A percentile compares a stretch with the other conserved stretches of the same genome.
phyloP scores from a whole-genome alignment of 2,888 invertebrate species.

The Chloroclystis v-ata region DNA sequence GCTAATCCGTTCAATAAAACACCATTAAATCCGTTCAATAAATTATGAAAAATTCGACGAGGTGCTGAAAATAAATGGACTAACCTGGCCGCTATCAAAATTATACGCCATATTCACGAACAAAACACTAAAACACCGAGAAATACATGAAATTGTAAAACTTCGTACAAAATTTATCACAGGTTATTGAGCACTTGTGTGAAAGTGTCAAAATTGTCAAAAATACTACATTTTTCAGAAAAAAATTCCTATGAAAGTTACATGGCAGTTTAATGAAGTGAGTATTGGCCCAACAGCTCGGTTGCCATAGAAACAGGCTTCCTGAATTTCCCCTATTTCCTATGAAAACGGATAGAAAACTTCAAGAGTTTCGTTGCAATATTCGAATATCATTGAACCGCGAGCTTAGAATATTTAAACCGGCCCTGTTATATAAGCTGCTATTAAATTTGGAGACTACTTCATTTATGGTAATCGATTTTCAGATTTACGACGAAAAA shows the following conservation, averaged over 20 bases:
- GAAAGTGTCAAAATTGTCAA: slow-evolving; percentile 32
- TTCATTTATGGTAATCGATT: too few relatives aligned
- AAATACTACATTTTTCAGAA: slow-evolving; percentile 29
- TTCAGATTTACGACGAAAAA: too few relatives aligned
- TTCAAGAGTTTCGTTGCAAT: neutral
- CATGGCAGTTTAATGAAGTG: slow-evolving; percentile 44
- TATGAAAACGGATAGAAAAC: slow-evolving; percentile 14
- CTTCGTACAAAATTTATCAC: slow-evolving; percentile 44
- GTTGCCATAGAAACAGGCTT: slow-evolving; percentile 48
- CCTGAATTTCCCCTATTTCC: slow-evolving; percentile 31
- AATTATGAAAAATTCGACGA: too few relatives aligned
- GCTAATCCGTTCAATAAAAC: too few relatives aligned
- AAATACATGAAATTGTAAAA: slow-evolving; percentile 30
- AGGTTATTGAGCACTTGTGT: slow-evolving; percentile 31
- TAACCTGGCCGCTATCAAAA: slow-evolving; percentile 70
- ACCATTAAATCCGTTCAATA: too few relatives aligned
- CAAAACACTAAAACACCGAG: slow-evolving; percentile 26
- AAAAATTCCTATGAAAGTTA: slow-evolving; percentile 25
- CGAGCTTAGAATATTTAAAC: too few relatives aligned
- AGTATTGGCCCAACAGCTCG: slow-evolving; percentile 66
- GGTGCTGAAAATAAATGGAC: slow-evolving; percentile 25
- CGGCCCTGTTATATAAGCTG: too few relatives aligned
- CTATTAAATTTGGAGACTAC: too few relatives aligned
- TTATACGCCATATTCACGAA: slow-evolving; percentile 55
- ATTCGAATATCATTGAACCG: too few relatives aligned